Evolutionary conservation across 2,888 invertebrate species (phyloP), one percentile per base, ranked within the genome.

Genomic region (Emmelina monodactyla): DNA sequence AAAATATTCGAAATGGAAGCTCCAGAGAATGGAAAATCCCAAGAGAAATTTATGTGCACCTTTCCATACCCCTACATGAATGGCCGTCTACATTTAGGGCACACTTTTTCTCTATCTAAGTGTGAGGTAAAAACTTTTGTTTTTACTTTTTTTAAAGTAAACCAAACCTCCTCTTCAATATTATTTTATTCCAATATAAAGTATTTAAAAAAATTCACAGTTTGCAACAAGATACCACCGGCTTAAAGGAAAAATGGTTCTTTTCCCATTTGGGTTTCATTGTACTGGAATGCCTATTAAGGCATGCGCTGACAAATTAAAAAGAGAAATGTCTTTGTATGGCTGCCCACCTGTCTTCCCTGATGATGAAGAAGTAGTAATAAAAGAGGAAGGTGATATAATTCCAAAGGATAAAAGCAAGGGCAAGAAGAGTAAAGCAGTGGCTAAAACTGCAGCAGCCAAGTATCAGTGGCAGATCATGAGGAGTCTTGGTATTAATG

Each of bases 31-130:
- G 85, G 73, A 40, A 83, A 82, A 51, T 64, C 73, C 11, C 57
- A 86, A 53, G 92, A 92, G 43, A 99, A 98, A 60, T 98, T 91
- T 62, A 80, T 97, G 47, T 91, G 90, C 22, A 96, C 96, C 2
- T 99, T 99, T 78, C 99, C 99, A 1, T 99, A 88, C 73, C 99
- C 99, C 0, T 99, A 99, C 60, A 99, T 99, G 98, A 99, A 99
- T 83, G 99, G 99, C 7, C 86, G 94, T 31, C 85, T 99, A 35
- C 99, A 99, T 83, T 81, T 99, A 46, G 99, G 99, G 0, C 99
- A 99, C 64, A 94, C 95, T 10, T 99, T 99, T 79, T 92, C 97
- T 2, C 63, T 99, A 31, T 94, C 97, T 6, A 99, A 99, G 81
- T 95, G 96, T 62, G 99, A 99, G 81, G 92, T 92, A 79, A 25